Percentiles rank a stretch among this genome's conserved stretches.
Conservation (phyloP, 2,888 invertebrate species). For the Sussaba pulchella region DNA sequence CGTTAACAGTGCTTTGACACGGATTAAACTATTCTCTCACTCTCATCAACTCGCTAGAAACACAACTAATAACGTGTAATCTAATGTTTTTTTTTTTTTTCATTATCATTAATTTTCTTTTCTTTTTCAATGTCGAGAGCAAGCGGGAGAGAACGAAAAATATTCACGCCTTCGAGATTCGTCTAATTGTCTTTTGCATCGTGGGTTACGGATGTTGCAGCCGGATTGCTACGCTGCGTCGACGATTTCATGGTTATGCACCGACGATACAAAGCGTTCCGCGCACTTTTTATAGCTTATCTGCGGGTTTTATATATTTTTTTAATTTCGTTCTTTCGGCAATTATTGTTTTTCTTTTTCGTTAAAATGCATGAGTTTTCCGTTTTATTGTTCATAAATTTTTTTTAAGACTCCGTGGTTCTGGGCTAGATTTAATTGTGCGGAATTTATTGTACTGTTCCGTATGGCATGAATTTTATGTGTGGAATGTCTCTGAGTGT, state of each 20-base stretch:
- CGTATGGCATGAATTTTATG: too few relatives aligned
- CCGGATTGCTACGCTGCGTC: neutral
- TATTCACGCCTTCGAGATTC: conserved; percentile 58
- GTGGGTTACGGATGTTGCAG: conserved; percentile 12
- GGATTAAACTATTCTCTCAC: conserved; percentile 68
- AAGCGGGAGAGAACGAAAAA: conserved; percentile 30
- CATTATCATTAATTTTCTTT: too few relatives aligned
- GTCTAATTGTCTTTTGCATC: conserved; percentile 49
- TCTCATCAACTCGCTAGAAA: conserved; percentile 29
- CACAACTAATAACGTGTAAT: conserved; percentile 66
- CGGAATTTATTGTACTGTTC: too few relatives aligned
- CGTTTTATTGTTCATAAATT: too few relatives aligned
- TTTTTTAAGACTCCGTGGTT: too few relatives aligned
- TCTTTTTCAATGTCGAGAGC: neutral
- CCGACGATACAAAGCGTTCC: conserved; percentile 24
- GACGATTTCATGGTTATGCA: conserved; percentile 47
- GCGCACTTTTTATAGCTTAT: conserved; percentile 7
- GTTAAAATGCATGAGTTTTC: too few relatives aligned
- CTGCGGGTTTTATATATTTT: neutral
- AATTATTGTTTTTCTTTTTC: neutral
- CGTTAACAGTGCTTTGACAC: conserved; percentile 80
- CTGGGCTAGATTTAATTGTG: too few relatives aligned
- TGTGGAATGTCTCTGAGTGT: too few relatives aligned
- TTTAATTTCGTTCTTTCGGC: conserved; percentile 1
- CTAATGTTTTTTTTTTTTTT: conserved; percentile 58